A percentile compares a stretch with the other conserved stretches of the same genome.
Evolutionary conservation across 1,140 invertebrate species (phyloP).

Genomic region (Trissolcus basalis): DNA sequence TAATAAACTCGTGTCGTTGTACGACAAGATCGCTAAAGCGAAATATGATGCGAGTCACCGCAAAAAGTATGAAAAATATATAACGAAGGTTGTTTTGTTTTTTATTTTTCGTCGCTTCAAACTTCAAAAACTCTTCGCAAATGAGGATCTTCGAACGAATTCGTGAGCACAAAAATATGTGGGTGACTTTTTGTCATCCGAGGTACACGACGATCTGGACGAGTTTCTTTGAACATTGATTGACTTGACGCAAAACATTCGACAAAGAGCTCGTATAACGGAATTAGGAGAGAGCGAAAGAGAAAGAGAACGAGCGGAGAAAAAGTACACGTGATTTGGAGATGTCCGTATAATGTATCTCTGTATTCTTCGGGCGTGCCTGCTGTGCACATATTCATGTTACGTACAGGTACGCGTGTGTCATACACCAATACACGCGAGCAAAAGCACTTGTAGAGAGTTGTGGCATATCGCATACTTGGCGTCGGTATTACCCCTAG

Average conservation of each 20-base stretch:
- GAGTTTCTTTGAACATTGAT: slow-evolving; percentile 20
- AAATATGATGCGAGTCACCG: too few species aligned
- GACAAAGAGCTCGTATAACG: background rate
- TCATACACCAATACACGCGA: background rate
- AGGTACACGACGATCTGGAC: background rate
- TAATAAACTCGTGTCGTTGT: background rate
- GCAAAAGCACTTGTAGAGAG: slow-evolving; percentile 13
- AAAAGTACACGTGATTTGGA: slow-evolving; percentile 8
- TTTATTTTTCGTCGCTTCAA: background rate
- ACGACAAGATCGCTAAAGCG: too few species aligned
- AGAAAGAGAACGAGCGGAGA: background rate
- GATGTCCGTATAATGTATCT: slow-evolving; percentile 43
- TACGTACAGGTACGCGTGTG: slow-evolving; percentile 29
- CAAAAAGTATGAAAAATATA: too few species aligned
- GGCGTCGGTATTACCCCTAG: slow-evolving; percentile 66
- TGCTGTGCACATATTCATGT: slow-evolving; percentile 39
- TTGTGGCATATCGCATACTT: slow-evolving; percentile 66
- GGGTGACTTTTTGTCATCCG: too few species aligned
- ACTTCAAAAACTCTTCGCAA: slow-evolving; percentile 1
- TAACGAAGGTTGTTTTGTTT: too few species aligned
- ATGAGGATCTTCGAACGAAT: slow-evolving; percentile 1
- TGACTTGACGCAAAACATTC: slow-evolving; percentile 24
- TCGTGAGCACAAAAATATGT: too few species aligned
- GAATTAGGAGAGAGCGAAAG: slow-evolving; percentile 1
- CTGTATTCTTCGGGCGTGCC: slow-evolving; percentile 41